Conservation (phyloP, 1,140 invertebrate genomes). For the Drosophila tropicalis region DNA sequence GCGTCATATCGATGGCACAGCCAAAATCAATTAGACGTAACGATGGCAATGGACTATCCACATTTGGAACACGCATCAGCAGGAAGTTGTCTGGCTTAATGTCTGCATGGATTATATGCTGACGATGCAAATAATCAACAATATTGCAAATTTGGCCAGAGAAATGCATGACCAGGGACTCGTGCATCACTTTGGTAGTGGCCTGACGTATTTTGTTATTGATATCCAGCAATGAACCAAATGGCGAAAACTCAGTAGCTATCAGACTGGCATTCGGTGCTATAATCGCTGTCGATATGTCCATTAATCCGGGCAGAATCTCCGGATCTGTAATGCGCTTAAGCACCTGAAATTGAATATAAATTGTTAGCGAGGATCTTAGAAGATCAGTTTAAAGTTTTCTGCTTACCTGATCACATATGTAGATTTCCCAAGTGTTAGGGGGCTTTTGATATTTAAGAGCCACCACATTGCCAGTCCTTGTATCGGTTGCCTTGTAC, state of each 20-base stretch:
- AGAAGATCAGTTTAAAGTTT: background rate
- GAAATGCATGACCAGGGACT: slow-evolving; percentile 91
- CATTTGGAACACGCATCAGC: slow-evolving; percentile 85
- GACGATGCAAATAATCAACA: slow-evolving; percentile 93
- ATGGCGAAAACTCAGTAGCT: slow-evolving; percentile 90
- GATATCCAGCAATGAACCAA: slow-evolving; percentile 91
- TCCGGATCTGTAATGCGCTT: slow-evolving; percentile 64
- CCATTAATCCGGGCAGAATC: slow-evolving; percentile 87
- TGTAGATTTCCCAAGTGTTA: slow-evolving; percentile 92
- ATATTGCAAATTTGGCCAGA: slow-evolving; percentile 95
- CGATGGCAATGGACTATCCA: slow-evolving; percentile 84
- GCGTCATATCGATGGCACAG: slow-evolving; percentile 94
- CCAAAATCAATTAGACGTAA: slow-evolving; percentile 94
- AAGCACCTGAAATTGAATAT: slow-evolving; percentile 48
- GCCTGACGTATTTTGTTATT: slow-evolving; percentile 89
- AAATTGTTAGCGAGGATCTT: no score
- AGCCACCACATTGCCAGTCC: slow-evolving; percentile 87
- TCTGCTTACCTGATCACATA: slow-evolving; percentile 89
- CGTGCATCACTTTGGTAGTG: slow-evolving; percentile 88
- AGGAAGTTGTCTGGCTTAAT: slow-evolving; percentile 99
- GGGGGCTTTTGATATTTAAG: slow-evolving; percentile 91
- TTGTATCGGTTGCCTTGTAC: slow-evolving; percentile 84
- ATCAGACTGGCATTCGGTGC: slow-evolving; percentile 91
- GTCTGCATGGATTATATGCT: slow-evolving; percentile 97
- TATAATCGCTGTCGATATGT: slow-evolving; percentile 87